These are phyloP conservation scores for Crotalus tigris DNA, from an alignment of 2,113 vertebrate genomes.

Conservation along the genomic window DNA sequence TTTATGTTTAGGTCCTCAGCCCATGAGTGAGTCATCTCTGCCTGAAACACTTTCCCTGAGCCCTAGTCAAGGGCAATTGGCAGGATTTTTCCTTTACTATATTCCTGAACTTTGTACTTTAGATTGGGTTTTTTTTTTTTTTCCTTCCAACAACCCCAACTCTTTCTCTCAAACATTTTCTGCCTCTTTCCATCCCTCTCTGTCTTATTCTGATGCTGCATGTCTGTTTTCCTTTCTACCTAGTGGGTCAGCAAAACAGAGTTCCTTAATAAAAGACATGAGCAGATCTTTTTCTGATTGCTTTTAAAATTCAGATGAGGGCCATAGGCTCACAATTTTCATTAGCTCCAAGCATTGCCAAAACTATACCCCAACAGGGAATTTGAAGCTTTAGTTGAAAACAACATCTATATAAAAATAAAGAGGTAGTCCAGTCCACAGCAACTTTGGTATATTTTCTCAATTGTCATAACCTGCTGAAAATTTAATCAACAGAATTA, in stretches of 20 bases:
- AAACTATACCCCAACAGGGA: neutral
- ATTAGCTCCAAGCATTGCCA: neutral
- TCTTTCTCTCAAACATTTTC: neutral
- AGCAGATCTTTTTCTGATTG: neutral
- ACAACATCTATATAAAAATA: neutral
- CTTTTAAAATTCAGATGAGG: neutral
- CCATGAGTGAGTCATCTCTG: neutral
- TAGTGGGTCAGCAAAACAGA: neutral
- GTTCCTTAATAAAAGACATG: neutral
- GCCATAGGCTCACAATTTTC: neutral
- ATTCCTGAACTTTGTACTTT: neutral
- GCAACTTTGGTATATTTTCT: neutral
- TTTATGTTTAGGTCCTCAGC: neutral
- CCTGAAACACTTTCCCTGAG: neutral
- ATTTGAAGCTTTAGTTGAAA: neutral
- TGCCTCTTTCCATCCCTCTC: neutral
- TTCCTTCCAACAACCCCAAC: neutral
- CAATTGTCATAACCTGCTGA: neutral
- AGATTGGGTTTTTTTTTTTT: neutral
- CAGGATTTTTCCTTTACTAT: neutral
- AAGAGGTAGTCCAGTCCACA: neutral
- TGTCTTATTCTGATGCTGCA: neutral
- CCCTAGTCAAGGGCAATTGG: neutral
- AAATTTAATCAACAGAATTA: neutral
- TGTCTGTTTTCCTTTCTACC: neutral